These are phyloP conservation scores for Oreochromis niloticus DNA, from an alignment of 2,113 vertebrate genomes.

Conservation along the genomic window DNA sequence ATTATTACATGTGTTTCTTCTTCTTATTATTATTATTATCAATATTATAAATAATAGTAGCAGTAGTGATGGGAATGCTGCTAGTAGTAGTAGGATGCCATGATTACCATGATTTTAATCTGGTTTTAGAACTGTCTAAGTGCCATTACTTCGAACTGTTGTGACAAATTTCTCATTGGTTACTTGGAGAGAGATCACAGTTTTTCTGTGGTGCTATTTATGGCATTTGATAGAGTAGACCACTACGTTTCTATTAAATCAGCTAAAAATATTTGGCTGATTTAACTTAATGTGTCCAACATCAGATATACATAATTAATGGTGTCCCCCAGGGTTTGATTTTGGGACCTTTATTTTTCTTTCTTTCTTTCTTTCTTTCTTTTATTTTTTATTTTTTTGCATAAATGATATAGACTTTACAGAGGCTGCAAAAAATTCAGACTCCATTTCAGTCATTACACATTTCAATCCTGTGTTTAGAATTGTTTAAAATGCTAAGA, in stretches of 20 bases:
- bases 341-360: background rate
- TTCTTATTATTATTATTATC: too few relatives aligned
- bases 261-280: background rate
- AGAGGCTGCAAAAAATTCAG: background rate
- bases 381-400: fast-evolving
- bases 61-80: too few relatives aligned
- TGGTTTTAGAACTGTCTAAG: background rate
- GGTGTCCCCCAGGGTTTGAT: background rate
- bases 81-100: background rate
- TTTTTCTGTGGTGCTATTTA: background rate
- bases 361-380: background rate
- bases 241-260: background rate
- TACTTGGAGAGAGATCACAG: background rate
- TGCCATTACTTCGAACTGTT: background rate
- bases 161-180: background rate
- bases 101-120: background rate
- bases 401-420: background rate
- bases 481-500: background rate
- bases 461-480: background rate
- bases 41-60: too few relatives aligned
- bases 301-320: background rate
- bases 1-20: too few relatives aligned
- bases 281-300: background rate
- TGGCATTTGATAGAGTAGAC: background rate
- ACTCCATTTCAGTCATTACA: background rate